Conservation (phyloP, 2,113 vertebrate genomes). For the Paracanthobrama guichenoti region DNA sequence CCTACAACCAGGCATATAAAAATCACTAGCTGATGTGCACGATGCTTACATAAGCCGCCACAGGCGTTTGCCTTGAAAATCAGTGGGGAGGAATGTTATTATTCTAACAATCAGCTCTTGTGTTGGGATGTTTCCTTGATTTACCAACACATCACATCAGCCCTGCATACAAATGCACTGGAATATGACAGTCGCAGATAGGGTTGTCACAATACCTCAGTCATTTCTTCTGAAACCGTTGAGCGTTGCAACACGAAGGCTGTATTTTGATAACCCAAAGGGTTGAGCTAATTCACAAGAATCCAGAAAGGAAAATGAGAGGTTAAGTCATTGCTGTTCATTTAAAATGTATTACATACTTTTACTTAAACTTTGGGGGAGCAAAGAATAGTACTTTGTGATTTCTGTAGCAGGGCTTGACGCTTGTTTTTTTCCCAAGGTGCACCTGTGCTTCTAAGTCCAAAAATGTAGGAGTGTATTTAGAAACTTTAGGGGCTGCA, state of each 20-base stretch:
- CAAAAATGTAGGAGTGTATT: too few species aligned
- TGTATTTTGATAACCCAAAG: not conserved
- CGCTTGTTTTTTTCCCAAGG: too few species aligned
- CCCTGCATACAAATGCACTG: slow-evolving; percentile 20
- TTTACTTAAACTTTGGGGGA: not conserved
- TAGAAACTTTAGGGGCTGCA: too few species aligned
- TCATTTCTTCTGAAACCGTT: not conserved
- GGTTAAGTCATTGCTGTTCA: not conserved
- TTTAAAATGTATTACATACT: not conserved
- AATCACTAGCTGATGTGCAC: slow-evolving; percentile 26
- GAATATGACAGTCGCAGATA: not conserved
- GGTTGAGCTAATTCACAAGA: too few species aligned
- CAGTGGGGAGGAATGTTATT: slow-evolving; percentile 20
- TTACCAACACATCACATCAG: not conserved
- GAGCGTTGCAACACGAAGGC: not conserved
- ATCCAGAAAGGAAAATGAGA: not conserved
- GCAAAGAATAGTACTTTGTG: not conserved
- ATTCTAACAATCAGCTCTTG: not conserved
- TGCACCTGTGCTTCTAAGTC: too few species aligned
- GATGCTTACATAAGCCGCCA: slow-evolving; percentile 30
- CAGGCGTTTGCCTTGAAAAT: slow-evolving; percentile 28
- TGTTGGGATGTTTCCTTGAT: slow-evolving; percentile 6
- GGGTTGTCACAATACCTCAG: not conserved
- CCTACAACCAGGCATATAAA: slow-evolving; percentile 27
- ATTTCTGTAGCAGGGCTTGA: not conserved